Conservation (phyloP, 2,888 invertebrate genomes). For the Pandemis corylana region DNA sequence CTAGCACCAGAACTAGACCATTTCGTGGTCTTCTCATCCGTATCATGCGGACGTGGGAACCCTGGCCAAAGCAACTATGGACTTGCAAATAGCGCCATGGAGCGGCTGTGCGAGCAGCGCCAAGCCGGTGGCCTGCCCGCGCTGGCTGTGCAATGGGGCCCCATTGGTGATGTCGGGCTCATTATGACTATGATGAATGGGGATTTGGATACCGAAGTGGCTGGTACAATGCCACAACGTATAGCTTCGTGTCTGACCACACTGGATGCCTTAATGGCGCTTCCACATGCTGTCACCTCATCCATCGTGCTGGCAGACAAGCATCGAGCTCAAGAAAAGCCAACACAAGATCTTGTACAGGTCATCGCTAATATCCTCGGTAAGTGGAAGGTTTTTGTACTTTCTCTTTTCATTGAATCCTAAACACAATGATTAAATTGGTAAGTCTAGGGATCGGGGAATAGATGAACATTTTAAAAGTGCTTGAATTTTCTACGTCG, state of each 20-base stretch:
- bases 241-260: slow-evolving; percentile 95
- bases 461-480: too few species aligned
- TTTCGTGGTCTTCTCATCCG: slow-evolving; percentile 98
- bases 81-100: too few species aligned
- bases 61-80: slow-evolving; percentile 95
- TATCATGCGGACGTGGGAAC: slow-evolving; percentile 98
- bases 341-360: slow-evolving; percentile 86
- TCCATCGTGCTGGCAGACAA: slow-evolving; percentile 96
- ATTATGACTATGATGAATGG: slow-evolving; percentile 94
- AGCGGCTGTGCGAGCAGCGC: too few species aligned
- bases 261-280: slow-evolving; percentile 95
- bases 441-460: background rate
- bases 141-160: slow-evolving; percentile 98
- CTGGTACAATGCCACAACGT: slow-evolving; percentile 98
- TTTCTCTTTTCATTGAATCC: too few species aligned
- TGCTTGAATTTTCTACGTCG: too few species aligned
- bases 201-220: slow-evolving; percentile 83
- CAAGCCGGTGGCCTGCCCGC: slow-evolving; percentile 91
- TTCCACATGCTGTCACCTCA: slow-evolving; percentile 92
- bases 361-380: slow-evolving; percentile 95
- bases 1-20: slow-evolving; percentile 93
- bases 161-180: slow-evolving; percentile 97
- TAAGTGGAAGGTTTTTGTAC: slow-evolving; percentile 46
- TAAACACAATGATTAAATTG: background rate
- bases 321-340: slow-evolving; percentile 85